These are phyloP conservation scores for Pseudachorutes palmiensis DNA, from an alignment of 1,140 invertebrate species.

Conservation along the genomic window DNA sequence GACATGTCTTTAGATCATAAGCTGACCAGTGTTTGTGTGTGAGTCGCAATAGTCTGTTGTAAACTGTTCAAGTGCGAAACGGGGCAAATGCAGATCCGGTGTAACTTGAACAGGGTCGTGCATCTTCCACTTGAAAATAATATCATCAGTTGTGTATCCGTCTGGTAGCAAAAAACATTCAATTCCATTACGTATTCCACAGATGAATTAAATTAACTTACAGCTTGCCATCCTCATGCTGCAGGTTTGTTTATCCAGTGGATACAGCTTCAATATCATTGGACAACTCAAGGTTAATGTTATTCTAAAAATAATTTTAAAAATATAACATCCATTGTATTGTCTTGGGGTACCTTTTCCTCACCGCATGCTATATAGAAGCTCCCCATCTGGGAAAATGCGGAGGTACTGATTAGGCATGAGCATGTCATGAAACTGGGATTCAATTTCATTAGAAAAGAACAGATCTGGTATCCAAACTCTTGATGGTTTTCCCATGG, in stretches of 20 bases:
- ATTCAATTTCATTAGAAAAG: conserved; percentile 94
- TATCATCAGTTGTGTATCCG: conserved; percentile 88
- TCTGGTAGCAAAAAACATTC: conserved; percentile 54
- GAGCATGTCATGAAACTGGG: conserved; percentile 94
- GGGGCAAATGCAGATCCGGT: conserved; percentile 82
- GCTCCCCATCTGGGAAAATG: conserved; percentile 87
- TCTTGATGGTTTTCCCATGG: conserved; percentile 78
- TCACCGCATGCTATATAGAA: conserved; percentile 89
- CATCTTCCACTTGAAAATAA: conserved; percentile 89
- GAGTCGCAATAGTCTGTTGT: conserved; percentile 88
- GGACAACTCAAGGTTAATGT: conserved; percentile 6
- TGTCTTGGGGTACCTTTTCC: conserved; percentile 21
- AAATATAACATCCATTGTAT: no score
- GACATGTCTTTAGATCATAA: neutral
- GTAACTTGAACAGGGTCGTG: conserved; percentile 89
- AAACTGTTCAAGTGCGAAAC: conserved; percentile 87
- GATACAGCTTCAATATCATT: conserved; percentile 12
- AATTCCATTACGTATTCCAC: conserved; percentile 3
- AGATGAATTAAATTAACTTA: neutral
- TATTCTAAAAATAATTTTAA: conserved; percentile 1
- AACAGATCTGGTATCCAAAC: conserved; percentile 91
- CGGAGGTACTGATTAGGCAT: conserved; percentile 95
- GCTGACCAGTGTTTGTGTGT: conserved; percentile 84
- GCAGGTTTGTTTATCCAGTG: conserved; percentile 17
- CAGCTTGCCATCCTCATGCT: conserved; percentile 15